These are phyloP conservation scores for Cercopithecus mona DNA, from an alignment of 2,113 vertebrate genomes.

Conservation along the genomic window DNA sequence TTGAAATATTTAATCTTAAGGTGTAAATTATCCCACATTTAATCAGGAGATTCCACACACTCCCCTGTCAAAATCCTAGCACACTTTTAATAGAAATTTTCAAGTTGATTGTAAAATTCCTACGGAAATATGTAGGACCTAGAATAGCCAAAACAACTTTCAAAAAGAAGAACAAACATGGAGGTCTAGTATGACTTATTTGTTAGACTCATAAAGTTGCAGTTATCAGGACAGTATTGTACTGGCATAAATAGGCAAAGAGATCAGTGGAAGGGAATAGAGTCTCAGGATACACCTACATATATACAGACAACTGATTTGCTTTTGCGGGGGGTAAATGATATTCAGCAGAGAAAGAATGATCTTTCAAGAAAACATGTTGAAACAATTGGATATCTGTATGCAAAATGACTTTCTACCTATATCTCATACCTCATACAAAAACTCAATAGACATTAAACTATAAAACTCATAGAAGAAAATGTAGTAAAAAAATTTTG, in stretches of 20 bases:
- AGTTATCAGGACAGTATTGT: background rate
- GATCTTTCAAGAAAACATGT: background rate
- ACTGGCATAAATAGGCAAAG: background rate
- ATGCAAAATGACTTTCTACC: background rate
- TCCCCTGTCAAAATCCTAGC: background rate
- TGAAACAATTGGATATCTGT: background rate
- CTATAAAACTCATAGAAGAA: background rate
- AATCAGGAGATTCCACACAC: background rate
- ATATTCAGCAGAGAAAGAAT: background rate
- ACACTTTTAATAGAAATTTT: background rate
- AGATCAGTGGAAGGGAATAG: background rate
- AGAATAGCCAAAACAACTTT: background rate
- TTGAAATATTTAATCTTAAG: background rate
- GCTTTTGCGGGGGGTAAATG: background rate
- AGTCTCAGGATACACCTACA: background rate
- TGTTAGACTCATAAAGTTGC: slow-evolving; percentile 2
- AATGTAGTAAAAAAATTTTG: background rate
- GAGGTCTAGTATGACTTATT: background rate
- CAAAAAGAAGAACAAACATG: background rate
- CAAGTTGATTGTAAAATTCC: background rate
- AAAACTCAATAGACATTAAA: background rate
- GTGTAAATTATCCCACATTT: background rate
- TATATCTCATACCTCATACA: background rate
- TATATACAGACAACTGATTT: background rate
- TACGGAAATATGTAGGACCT: background rate